Conservation (phyloP, 2,888 invertebrate species). For the Aspidiotus destructor region DNA sequence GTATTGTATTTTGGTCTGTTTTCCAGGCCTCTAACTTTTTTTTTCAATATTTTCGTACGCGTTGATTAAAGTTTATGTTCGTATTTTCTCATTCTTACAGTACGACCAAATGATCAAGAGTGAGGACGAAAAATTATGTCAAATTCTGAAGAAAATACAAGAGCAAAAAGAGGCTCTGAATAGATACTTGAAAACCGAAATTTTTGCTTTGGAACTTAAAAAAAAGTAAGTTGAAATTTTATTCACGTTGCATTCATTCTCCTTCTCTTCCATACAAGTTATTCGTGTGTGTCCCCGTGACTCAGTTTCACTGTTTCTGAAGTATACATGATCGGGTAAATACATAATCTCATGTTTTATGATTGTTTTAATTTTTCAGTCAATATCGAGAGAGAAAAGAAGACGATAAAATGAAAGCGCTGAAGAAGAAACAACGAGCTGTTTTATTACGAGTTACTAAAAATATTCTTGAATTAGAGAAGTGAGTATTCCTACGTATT, state of each 20-base stretch:
- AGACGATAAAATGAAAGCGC: conserved; percentile 39
- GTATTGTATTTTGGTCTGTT: too few species aligned
- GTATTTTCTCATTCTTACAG: background rate
- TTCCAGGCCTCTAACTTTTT: too few species aligned
- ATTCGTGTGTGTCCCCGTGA: too few species aligned
- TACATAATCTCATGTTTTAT: background rate
- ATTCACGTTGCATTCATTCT: background rate
- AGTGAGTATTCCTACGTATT: conserved; percentile 8
- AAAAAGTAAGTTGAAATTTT: conserved; percentile 14
- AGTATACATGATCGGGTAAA: too few species aligned
- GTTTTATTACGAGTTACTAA: conserved; percentile 56
- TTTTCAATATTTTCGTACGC: too few species aligned
- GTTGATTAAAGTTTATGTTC: too few species aligned
- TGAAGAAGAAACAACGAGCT: conserved; percentile 59
- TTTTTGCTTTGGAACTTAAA: conserved; percentile 11
- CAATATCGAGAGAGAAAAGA: conserved; percentile 21
- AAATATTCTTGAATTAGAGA: conserved; percentile 50
- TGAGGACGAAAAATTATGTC: conserved; percentile 28
- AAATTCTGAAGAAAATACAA: conserved; percentile 23
- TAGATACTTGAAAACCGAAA: conserved; percentile 20
- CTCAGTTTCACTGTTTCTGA: too few species aligned
- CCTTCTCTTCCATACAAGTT: too few species aligned
- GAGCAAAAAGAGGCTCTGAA: conserved; percentile 19
- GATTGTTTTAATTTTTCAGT: background rate
- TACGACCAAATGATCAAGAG: conserved; percentile 25